These are phyloP conservation scores for Sylvia borin DNA, from an alignment of 2,797 vertebrate species.

Conservation along the genomic window DNA sequence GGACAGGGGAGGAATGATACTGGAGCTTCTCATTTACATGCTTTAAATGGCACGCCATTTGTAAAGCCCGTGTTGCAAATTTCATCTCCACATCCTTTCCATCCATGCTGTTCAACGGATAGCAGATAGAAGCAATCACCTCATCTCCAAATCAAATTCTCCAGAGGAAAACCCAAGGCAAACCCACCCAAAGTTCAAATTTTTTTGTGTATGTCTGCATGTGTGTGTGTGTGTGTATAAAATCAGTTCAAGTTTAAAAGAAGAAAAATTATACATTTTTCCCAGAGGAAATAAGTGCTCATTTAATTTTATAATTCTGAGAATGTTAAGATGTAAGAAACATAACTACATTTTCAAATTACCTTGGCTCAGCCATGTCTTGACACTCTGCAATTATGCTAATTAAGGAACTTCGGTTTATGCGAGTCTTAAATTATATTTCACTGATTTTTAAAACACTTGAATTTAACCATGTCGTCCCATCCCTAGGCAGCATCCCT, in stretches of 20 bases:
- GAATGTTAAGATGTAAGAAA: conserved; percentile 3
- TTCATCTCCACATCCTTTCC: not conserved
- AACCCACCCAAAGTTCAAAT: not conserved
- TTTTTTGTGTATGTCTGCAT: not conserved
- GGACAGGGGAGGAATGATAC: not conserved
- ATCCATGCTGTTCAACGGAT: not conserved
- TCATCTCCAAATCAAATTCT: not conserved
- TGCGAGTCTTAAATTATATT: conserved; percentile 41
- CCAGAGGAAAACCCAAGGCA: not conserved
- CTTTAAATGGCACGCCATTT: not conserved
- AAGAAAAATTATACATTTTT: not conserved
- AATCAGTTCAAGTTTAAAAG: not conserved
- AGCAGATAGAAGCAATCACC: not conserved
- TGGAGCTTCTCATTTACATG: not conserved
- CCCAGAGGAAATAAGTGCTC: not conserved
- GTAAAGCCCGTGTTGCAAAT: not conserved
- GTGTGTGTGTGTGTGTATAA: fast-evolving
- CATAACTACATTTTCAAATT: conserved; percentile 13
- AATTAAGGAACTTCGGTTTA: conserved; percentile 33
- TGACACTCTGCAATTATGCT: conserved; percentile 30
- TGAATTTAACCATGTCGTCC: conserved; percentile 1
- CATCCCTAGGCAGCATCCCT: not conserved
- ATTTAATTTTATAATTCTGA: conserved; percentile 24
- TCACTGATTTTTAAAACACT: conserved; percentile 22
- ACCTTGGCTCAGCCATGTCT: not conserved